These are phyloP conservation scores for Onychorhynchus coronatus DNA, from an alignment of 2,113 vertebrate genomes.

Conservation along the genomic window DNA sequence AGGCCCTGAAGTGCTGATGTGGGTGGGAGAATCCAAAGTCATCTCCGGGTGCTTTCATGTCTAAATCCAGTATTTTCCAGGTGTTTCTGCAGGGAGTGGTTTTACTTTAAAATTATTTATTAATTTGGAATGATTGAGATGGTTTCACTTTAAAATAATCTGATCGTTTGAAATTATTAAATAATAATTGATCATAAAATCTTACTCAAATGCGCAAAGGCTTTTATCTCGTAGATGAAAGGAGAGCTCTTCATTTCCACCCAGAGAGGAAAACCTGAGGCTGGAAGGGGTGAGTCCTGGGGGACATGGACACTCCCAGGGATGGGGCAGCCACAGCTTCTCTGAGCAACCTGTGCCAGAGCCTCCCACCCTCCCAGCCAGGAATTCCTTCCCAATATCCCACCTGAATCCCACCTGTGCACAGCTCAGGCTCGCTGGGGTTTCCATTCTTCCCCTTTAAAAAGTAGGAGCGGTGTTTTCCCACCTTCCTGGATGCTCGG, in stretches of 20 bases:
- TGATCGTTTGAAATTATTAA: not conserved
- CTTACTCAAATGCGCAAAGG: not conserved
- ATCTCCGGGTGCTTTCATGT: fast-evolving
- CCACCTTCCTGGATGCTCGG: not conserved
- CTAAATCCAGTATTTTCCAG: not conserved
- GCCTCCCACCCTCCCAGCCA: not conserved
- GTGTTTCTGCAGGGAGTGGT: not conserved
- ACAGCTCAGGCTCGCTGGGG: not conserved
- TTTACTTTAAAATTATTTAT: not conserved
- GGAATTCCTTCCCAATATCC: not conserved
- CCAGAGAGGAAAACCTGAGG: not conserved
- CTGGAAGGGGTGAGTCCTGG: not conserved
- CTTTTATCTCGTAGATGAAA: fast-evolving
- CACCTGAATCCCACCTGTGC: not conserved
- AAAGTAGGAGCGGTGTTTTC: not conserved
- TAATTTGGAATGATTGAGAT: not conserved
- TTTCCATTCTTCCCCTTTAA: not conserved
- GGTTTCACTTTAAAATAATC: fast-evolving
- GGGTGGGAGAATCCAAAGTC: not conserved
- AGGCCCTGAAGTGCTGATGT: not conserved
- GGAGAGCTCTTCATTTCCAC: not conserved
- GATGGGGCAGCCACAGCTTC: not conserved
- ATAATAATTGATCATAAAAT: not conserved
- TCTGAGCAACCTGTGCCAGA: not conserved
- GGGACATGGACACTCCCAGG: not conserved